Base-by-base conservation (phyloP, 2,113 vertebrate genomes). In the Bombycilla garrulus region DNA sequence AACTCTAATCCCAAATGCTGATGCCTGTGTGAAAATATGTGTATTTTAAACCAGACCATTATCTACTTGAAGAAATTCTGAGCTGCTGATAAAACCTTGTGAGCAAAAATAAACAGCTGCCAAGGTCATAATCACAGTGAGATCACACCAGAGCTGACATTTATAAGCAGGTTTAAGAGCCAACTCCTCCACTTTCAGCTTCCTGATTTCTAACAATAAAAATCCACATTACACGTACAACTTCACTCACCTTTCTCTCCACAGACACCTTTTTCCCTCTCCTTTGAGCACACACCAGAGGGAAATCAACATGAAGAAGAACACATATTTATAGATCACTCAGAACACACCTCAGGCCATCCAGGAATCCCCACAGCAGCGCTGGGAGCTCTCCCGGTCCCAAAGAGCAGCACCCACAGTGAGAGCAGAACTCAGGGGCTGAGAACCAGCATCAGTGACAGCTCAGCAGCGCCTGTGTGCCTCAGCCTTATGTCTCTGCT, bases 401-500 rank as follows among this genome's bases (percentile, higher is more conserved):
- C 47, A 10, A 15, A 28, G 44, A 36, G 5, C 33, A 66, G 77
- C 42, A 26, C 2, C 47, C 29, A 1, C 0, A 25, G 31, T 3
- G 50, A 42, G 3, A 54, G 72, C 72, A 70, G 77, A 47, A 40
- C 50, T 31, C n/a, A 26, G 19, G 24, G 12, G 2, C 3, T 28
- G 44, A 47, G n/a, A 5, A 19, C 0, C 51, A 53, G 58, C 48
- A 26, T 1, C 23, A 26, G 4, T 0, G 15, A 17, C 7, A 54
- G 44, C 62, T 50, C 18, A 51, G 36, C 45, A 8, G 38, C 11
- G 54, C 51, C 3, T 1, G 10, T 13, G 42, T 17, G 47, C 42
- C 73, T 11, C 24, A 26, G 83, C 61, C 38, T 33, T 0, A 2
- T 4, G 35, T 23, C 21, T 31, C 2, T 0, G 1, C 0, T 23